Evolutionary conservation across 2,113 vertebrate genomes (phyloP).

Genomic region (Clupea harengus): DNA sequence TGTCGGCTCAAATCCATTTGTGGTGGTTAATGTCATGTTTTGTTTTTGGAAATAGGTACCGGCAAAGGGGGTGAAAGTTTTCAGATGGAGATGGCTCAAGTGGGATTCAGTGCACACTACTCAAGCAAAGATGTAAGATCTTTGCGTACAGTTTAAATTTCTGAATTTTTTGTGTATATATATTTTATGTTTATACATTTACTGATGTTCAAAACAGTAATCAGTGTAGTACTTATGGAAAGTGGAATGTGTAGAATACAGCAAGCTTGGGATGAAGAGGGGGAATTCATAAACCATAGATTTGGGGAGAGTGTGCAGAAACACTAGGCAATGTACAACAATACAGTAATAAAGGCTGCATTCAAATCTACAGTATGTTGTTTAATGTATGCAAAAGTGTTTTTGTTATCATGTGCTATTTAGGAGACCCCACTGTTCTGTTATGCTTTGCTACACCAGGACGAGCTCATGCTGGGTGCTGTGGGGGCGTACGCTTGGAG

Average conservation of each 20-base stretch:
- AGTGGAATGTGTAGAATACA: no score
- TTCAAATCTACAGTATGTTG: not conserved
- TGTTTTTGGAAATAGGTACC: conserved; percentile 61
- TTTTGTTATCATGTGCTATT: not conserved
- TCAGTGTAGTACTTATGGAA: no score
- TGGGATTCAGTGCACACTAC: conserved; percentile 82
- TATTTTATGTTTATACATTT: no score
- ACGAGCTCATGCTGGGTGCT: conserved; percentile 47
- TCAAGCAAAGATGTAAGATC: conserved; percentile 70
- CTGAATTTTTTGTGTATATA: not conserved
- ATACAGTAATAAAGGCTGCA: not conserved
- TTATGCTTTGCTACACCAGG: conserved; percentile 28
- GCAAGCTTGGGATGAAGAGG: no score
- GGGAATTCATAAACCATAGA: no score
- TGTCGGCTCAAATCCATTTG: not conserved
- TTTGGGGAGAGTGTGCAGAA: no score
- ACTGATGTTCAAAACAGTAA: no score
- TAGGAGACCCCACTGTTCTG: not conserved
- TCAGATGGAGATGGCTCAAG: conserved; percentile 87
- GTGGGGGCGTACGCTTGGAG: conserved; percentile 85
- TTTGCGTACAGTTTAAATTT: no score
- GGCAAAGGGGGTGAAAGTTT: conserved; percentile 76
- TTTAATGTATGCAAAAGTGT: not conserved
- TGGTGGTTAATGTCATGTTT: not conserved
- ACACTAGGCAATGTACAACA: no score